Evolutionary conservation across 2,113 vertebrate genomes (phyloP), one percentile per base, ranked within the genome.

Genomic region (Cyanoderma ruficeps): DNA sequence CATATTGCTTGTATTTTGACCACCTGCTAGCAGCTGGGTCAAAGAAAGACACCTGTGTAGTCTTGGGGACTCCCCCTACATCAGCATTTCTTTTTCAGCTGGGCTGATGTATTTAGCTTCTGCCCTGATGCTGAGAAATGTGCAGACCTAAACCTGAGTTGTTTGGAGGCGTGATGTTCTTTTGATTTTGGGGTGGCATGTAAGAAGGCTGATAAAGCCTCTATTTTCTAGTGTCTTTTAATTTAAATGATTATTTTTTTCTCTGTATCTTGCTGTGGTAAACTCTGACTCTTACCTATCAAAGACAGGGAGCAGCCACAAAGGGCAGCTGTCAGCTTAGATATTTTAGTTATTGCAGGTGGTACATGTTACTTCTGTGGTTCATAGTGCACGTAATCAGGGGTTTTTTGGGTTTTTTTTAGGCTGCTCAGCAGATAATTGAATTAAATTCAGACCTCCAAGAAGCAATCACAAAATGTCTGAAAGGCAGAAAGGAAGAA

Each of bases 401-500:
- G 4, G 11, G 5, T 61, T 96, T n/a, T n/a, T n/a, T n/a, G n/a
- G n/a, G n/a, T n/a, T 65, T 72, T 93, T 95, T 89, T 8, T 94
- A 99, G 99, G 97, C 98, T 82, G 79, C 97, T 96, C 97, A 98
- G 20, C 95, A 97, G 10, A 83, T 99, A 94, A 96, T 86, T 27
- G 98, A 97, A 20, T 87, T 98, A 93, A 97, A 96, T 93, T 95
- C 97, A 83, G 87, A 84, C 80, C 98, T 95, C 60, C 97, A 98
- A 41, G 97, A 98, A 84, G 96, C 96, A 28, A 79, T 99, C 59
- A 83, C 98, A 76, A 98, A 98, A 82, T 98, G 99, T 97, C 94
- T 99, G 59, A 98, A 97, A 97, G 98, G 97, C 37, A 98, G 99
- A 81, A 98, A 93, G 61, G 98, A 98, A 55, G 99, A 99, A 96